A percentile compares a stretch with the other conserved stretches of the same genome.
phyloP scores from a whole-genome alignment of 1,140 invertebrate species.

The Gyrodactylus bullatarudis region DNA sequence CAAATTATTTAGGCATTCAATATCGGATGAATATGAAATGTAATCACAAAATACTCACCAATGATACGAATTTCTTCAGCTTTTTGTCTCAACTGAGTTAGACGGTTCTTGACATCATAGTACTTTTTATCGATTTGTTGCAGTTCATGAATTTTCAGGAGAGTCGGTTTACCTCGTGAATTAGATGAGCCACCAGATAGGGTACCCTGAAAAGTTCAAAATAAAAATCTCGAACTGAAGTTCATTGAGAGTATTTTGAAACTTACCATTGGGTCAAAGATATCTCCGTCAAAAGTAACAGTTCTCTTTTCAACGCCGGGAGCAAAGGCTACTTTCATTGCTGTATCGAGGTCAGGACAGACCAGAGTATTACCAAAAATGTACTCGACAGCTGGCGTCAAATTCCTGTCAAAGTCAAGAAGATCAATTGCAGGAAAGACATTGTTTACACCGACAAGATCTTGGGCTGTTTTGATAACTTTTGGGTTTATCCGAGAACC shows the following conservation, averaged over 20 bases:
- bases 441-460: constrained; percentile 28
- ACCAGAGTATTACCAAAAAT: constrained; percentile 55
- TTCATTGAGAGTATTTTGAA: constrained; percentile 22
- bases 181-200: not conserved
- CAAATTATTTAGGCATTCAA: not conserved
- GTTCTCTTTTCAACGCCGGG: constrained; percentile 32
- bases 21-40: too few relatives aligned
- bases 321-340: constrained; percentile 41
- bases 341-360: constrained; percentile 40
- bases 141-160: not conserved
- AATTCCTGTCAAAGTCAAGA: constrained; percentile 34
- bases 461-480: constrained; percentile 5
- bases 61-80: not conserved
- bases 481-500: constrained; percentile 23
- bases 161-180: not conserved
- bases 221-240: not conserved
- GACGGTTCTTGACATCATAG: not conserved
- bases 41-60: too few relatives aligned
- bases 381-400: constrained; percentile 44
- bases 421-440: constrained; percentile 45
- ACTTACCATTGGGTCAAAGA: constrained; percentile 51
- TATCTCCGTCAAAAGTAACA: constrained; percentile 64
- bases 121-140: not conserved
- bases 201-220: not conserved
- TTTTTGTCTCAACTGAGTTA: not conserved